Percentiles rank a stretch among this genome's conserved stretches.
Evolutionary conservation across 1,140 invertebrate species (phyloP).

Genomic region (Mercenaria mercenaria): DNA sequence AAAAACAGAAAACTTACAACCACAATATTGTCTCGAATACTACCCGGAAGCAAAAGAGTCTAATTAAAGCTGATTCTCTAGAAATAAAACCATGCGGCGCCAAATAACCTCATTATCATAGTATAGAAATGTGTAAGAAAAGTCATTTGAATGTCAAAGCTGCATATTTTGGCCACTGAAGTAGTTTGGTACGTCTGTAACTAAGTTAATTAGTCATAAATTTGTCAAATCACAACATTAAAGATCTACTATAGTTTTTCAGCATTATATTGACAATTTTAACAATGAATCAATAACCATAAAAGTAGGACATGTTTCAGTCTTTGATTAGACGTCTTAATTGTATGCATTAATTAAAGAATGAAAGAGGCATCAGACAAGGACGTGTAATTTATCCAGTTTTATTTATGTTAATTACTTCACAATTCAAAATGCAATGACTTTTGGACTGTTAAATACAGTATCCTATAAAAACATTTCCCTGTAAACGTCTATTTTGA

Average conservation of each 20-base stretch:
- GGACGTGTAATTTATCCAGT: neutral
- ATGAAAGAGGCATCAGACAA: neutral
- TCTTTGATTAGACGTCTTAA: neutral
- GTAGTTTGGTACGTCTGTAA: neutral
- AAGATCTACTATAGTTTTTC: neutral
- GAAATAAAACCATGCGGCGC: neutral
- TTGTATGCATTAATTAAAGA: neutral
- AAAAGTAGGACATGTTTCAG: neutral
- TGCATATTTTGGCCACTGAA: neutral
- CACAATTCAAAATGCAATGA: neutral
- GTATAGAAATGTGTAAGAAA: neutral
- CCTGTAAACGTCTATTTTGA: constrained; percentile 32
- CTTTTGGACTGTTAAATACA: neutral
- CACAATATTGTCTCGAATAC: too few relatives aligned
- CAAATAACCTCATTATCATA: neutral
- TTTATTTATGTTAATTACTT: neutral
- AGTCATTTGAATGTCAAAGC: constrained; percentile 16
- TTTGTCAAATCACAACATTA: constrained; percentile 9
- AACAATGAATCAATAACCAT: constrained; percentile 1
- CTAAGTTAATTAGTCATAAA: constrained; percentile 28
- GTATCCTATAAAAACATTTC: constrained; percentile 14
- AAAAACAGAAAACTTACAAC: too few relatives aligned
- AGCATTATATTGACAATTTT: constrained; percentile 23
- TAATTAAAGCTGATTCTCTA: neutral
- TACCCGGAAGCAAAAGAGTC: too few relatives aligned